Conservation (phyloP, 2,797 vertebrate species). For the Acrossocheilus wenchowensis region DNA sequence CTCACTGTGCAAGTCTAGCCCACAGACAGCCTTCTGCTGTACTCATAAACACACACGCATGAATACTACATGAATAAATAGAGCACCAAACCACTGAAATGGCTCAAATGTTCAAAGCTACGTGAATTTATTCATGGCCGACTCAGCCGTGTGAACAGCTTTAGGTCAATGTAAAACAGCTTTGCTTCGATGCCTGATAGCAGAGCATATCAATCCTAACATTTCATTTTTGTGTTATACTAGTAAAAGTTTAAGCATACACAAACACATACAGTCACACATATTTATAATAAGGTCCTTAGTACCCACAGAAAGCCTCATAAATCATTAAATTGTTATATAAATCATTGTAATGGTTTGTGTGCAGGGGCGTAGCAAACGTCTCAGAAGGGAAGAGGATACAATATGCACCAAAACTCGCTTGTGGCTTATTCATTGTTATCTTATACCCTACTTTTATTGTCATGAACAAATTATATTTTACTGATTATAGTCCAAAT, state of each 20-base stretch:
- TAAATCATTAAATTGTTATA: conserved; percentile 24
- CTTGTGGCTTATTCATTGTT: background rate
- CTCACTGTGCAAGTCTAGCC: conserved; percentile 16
- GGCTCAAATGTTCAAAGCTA: conserved; percentile 19
- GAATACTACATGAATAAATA: conserved; percentile 34
- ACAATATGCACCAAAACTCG: background rate
- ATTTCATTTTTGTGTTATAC: background rate
- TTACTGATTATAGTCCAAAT: background rate
- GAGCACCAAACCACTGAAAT: conserved; percentile 22
- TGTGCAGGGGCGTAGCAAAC: background rate
- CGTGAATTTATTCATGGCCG: conserved; percentile 3
- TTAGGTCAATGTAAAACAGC: conserved; percentile 6
- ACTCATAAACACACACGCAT: conserved; percentile 2
- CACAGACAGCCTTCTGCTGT: conserved; percentile 33
- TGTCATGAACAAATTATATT: background rate
- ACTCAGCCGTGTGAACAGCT: conserved; percentile 25
- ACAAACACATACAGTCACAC: background rate
- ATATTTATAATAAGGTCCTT: background rate
- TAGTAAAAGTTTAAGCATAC: background rate
- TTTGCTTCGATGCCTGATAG: background rate
- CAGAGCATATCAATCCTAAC: background rate
- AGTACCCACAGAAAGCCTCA: background rate
- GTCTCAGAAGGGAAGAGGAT: background rate
- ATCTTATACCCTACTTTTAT: conserved; percentile 2
- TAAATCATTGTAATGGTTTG: conserved; percentile 1